Percentiles rank a stretch among this genome's conserved stretches.
phyloP scores from a whole-genome alignment of 2,113 vertebrate species.

The Myotis brandtii region DNA sequence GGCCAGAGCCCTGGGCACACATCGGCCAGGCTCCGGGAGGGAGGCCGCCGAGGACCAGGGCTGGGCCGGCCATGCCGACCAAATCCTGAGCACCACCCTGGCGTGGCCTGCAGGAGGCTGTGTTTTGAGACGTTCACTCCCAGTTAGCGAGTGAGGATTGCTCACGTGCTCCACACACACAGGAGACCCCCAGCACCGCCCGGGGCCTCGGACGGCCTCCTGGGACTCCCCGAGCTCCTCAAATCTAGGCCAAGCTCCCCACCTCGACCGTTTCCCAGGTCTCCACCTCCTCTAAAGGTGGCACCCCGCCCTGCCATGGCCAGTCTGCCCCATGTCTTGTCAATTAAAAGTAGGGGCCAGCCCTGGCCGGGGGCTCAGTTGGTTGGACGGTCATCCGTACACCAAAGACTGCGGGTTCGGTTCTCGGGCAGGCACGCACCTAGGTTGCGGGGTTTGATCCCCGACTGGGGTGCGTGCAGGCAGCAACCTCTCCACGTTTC shows the following conservation, averaged over 20 bases:
- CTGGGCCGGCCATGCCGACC: background rate
- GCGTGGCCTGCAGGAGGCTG: fast-evolving
- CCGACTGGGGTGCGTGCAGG: no score
- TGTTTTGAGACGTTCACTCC: background rate
- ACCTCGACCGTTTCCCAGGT: background rate
- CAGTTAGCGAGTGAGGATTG: background rate
- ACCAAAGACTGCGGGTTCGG: background rate
- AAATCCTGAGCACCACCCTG: background rate
- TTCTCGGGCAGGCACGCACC: background rate
- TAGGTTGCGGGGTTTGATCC: no score
- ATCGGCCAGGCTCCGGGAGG: background rate
- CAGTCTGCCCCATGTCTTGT: background rate
- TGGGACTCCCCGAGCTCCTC: background rate
- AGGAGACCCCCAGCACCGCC: background rate
- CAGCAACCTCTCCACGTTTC: no score
- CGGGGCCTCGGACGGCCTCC: background rate
- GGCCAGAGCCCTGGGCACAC: background rate
- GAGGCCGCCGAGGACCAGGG: background rate
- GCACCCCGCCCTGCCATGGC: fast-evolving
- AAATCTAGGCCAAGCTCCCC: background rate
- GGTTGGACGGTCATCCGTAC: background rate
- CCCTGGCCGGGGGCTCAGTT: no score
- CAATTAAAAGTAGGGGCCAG: background rate
- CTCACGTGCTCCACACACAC: fast-evolving
- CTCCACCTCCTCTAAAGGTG: background rate